These are phyloP conservation scores for Trileptium ribeirensis DNA, from an alignment of 2,888 invertebrate species.

Conservation along the genomic window DNA sequence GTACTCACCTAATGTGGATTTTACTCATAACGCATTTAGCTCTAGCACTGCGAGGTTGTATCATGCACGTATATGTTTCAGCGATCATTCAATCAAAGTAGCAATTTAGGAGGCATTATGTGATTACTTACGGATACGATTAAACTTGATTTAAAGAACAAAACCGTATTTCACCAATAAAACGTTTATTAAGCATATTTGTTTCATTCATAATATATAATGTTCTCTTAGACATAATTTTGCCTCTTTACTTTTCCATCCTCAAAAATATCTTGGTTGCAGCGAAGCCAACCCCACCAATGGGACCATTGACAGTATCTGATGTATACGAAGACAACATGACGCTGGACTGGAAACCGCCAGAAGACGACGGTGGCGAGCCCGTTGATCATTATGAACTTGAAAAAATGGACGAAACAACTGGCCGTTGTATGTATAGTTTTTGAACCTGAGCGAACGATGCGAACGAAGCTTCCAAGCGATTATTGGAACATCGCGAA, in stretches of 20 bases:
- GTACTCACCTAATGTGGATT: too few relatives aligned
- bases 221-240: background rate
- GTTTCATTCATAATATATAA: background rate
- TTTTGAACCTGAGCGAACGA: too few relatives aligned
- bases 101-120: too few relatives aligned
- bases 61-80: too few relatives aligned
- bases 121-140: too few relatives aligned
- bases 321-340: slow-evolving; percentile 56
- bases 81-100: too few relatives aligned
- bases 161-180: background rate
- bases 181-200: background rate
- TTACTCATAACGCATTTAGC: too few relatives aligned
- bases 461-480: too few relatives aligned
- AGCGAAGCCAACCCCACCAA: slow-evolving; percentile 37
- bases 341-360: slow-evolving; percentile 56
- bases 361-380: slow-evolving; percentile 56
- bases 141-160: too few relatives aligned
- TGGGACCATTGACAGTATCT: slow-evolving; percentile 52
- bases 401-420: slow-evolving; percentile 93
- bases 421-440: slow-evolving; percentile 70
- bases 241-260: too few relatives aligned
- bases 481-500: too few relatives aligned
- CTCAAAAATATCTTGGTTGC: background rate
- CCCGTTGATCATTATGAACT: slow-evolving; percentile 52
- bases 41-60: too few relatives aligned